Base-by-base conservation (phyloP, 2,888 invertebrate genomes). In the Sericinus montela region DNA sequence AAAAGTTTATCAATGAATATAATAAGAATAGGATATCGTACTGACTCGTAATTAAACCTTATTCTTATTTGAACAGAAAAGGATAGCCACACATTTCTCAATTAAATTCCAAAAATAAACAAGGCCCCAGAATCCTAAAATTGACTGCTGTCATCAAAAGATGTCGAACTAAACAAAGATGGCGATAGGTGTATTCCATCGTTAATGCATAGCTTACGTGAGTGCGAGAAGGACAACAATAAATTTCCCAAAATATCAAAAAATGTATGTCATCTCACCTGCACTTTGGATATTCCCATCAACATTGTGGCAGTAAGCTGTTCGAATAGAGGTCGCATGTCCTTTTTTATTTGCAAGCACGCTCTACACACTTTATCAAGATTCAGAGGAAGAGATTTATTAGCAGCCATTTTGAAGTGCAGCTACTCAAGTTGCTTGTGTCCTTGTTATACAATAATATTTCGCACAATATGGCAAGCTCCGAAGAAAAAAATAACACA, bases 281-380 rank as follows among this genome's bases (percentile, higher is more conserved):
- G 88, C 56, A 92, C 90, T 72, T 89, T 90, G 49, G 91, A 90
- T 74, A 91, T 91, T 57, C 90, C 91, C 91, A 91, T 91, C 59
- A 92, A 62, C 92, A 92, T 92, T 57, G 91, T 91, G 13, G 92
- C 91, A 35, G 92, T 90, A 56, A 91, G 90, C 69, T 92, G 92
- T 57, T 91, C 91, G 64, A 92, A 92, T 52, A 92, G 69, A 23
- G 92, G 92, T 59, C 92, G 80, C 92, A 92, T 92, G 64, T 92
- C 92, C 67, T 91, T 92, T 66, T 92, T 92, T 60, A 90, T 85
- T 58, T 90, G 89, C 63, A 92, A 81, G 74, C 92, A 92, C 44
- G 91, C 90, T 15, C 92, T 89, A 72, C 92, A 92, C 65, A 92
- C 90, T 80, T 91, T 91, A 59, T 91, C 91, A 61, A 92, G 79